Base-by-base conservation (phyloP, 1,140 invertebrate species). In the Bombus waltoni region DNA sequence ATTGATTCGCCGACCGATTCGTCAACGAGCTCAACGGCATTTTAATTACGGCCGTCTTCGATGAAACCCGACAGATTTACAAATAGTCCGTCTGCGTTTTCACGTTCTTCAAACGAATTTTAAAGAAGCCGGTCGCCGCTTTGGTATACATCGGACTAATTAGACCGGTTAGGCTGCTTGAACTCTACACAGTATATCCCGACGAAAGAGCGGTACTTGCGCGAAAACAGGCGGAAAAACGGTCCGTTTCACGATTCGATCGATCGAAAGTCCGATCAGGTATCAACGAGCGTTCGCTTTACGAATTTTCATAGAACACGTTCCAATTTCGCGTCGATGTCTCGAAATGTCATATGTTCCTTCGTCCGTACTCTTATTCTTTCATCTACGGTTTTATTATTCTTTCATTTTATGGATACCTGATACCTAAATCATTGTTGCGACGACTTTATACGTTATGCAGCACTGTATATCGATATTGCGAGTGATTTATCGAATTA, bases 251-350 rank as follows among this genome's bases (percentile, higher is more conserved):
- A 70, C n/a, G 25, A 44, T 3, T 35, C 57, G n/a, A 28, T 75
- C 76, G 62, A 86, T 89, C 70, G 76, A 81, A 59, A 79, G 70
- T 47, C 76, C 40, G 66, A 66, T 15, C 88, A 87, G 72, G 68
- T 80, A 47, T 59, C 40, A 83, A 72, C 77, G 70, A 42, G 44
- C 59, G 66, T 80, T 77, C 74, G 57, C 62, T 32, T 1, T 38
- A n/a, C 35, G 78, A 78, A 82, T 88, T 82, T 79, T 35, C 47
- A 68, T 25, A 66, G 25, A n/a, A 40, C 38, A 35, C 47, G 40
- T 71, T 18, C 32, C 6, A 66, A 78, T 59, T 71, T 73, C 13
- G 0, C 66, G 8, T 59, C 18, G 18, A 53, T 53, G 47, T 53
- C 47, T 22, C 47, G 9, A 32, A 32, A 32, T 1, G 15, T 32